Base-by-base conservation (phyloP, 1,140 invertebrate species). In the Drosophila ficusphila region DNA sequence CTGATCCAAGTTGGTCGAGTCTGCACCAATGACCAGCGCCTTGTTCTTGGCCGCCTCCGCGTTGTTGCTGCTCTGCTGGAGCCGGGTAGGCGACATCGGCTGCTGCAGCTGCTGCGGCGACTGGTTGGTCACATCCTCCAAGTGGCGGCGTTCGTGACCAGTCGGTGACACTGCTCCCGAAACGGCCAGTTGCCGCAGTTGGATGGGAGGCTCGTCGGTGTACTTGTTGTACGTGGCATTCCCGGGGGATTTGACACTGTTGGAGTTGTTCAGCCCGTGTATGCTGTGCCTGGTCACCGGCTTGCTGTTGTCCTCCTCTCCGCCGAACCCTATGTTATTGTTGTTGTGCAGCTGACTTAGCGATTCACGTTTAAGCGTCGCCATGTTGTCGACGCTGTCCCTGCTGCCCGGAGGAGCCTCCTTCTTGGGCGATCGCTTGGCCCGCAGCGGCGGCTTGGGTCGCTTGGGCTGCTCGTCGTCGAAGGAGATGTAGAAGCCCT, bases 401-500 rank as follows among this genome's bases (percentile, higher is more conserved):
- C 92, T 89, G 64, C 91, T 92, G 11, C 34, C 54, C 8, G 64
- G 64, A 2, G 48, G 29, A 3, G 92, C 91, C 79, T 96, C 95
- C 91, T 96, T 96, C 77, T 95, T 96, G 0, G 96, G 96, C 19
- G 96, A 96, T 53, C 94, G 94, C 92, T 96, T 97, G 16, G 94
- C 93, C 62, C 96, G 93, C 11, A 98, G 92, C 23, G 96, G 96
- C 0, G 97, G 97, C 92, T 98, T 98, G 1, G 97, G 96, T 79
- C 97, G 93, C 90, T 97, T 97, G 3, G 97, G 97, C 58, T 94
- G 94, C 38, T 97, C 95, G 88, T 96, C 95, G 88, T 98, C 97
- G 90, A 98, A 97, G 18, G 97, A 97, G 86, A 98, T 97, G 91
- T 98, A 98, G 92, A 99, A 99, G n/a, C 97, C 97, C 92, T 97